Evolutionary conservation across 2,888 invertebrate species (phyloP).

Genomic region (Drosophila kambysellisi): DNA sequence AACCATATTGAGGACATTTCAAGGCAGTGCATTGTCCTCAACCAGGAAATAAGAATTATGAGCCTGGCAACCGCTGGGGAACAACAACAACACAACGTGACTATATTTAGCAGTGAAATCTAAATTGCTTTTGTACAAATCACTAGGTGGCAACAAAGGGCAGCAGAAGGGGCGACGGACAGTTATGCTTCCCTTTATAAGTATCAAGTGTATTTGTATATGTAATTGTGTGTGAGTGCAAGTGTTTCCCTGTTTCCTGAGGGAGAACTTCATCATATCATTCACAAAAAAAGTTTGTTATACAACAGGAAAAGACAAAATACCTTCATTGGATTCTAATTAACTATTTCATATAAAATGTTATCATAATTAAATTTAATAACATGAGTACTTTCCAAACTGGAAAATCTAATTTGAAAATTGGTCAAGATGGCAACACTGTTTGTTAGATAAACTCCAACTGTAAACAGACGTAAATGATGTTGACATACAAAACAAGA

Average conservation of each 20-base stretch:
- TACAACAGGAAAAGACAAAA: not conserved
- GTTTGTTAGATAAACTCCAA: slow-evolving; percentile 38
- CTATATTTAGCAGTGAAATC: slow-evolving; percentile 72
- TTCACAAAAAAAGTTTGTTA: slow-evolving; percentile 5
- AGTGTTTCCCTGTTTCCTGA: slow-evolving; percentile 11
- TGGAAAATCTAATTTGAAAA: not conserved
- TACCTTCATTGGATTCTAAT: not conserved
- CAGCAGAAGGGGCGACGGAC: not conserved
- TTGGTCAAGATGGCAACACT: slow-evolving; percentile 29
- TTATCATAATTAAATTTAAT: not conserved
- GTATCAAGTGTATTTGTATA: not conserved
- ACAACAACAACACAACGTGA: slow-evolving; percentile 43
- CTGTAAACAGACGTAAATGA: slow-evolving; percentile 59
- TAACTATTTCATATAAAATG: not conserved
- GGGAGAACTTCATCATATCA: slow-evolving; percentile 23
- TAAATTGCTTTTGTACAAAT: slow-evolving; percentile 59
- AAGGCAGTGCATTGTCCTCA: slow-evolving; percentile 80
- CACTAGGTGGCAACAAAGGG: slow-evolving; percentile 20
- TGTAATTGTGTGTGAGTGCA: slow-evolving; percentile 1
- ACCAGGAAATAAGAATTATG: slow-evolving; percentile 42
- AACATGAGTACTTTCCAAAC: not conserved
- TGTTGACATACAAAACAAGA: slow-evolving; percentile 46
- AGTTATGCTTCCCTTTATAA: slow-evolving; percentile 48
- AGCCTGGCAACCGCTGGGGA: slow-evolving; percentile 58
- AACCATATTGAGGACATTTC: slow-evolving; percentile 41